Evolutionary conservation across 2,888 invertebrate genomes (phyloP), one percentile per base, ranked within the genome.

Genomic region (Brenthis ino): DNA sequence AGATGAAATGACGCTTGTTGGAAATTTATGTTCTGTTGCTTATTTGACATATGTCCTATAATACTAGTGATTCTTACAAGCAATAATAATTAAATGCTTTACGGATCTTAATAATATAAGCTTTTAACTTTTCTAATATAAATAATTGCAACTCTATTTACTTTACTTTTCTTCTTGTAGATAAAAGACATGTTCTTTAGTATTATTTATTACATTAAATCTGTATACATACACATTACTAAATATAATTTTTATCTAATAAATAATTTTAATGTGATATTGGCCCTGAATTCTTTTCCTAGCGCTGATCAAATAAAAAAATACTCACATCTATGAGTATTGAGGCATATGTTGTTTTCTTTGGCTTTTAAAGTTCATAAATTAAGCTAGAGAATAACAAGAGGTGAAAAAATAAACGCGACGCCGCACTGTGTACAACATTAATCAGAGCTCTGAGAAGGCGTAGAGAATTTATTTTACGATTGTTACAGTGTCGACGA

Each of bases 381-480:
- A 91, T 91, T 87, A 89, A 85, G 79, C 82, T 87, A 88, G 86
- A 84, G 81, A 86, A 87, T 85, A 89, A 90, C 85, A 85, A 77
- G 81, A 87, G 83, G 82, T 84, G 82, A 87, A 91, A 87, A 86
- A 87, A 88, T 83, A 85, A 88, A 88, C 84, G 86, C 85, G 85
- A 87, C 87, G 88, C 83, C 80, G 83, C 81, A 75, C 82, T 85
- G 84, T 91, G 91, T 91, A 88, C 86, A 83, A 90, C 91, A 92
- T 93, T 92, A 93, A 93, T 93, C 93, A 93, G 91, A 85, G 84
- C 88, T 86, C 81, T 85, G 88, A 89, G 91, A 89, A 90, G 91
- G 91, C 90, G 91, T 88, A 90, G 86, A 89, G 90, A 91, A 93
- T 92, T 91, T 92, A 91, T 92, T 92, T 91, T 87, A 92, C 91